Percentiles rank a stretch among this genome's conserved stretches.
Conservation (phyloP, 2,888 invertebrate genomes). For the Dolichopus griseipennis region DNA sequence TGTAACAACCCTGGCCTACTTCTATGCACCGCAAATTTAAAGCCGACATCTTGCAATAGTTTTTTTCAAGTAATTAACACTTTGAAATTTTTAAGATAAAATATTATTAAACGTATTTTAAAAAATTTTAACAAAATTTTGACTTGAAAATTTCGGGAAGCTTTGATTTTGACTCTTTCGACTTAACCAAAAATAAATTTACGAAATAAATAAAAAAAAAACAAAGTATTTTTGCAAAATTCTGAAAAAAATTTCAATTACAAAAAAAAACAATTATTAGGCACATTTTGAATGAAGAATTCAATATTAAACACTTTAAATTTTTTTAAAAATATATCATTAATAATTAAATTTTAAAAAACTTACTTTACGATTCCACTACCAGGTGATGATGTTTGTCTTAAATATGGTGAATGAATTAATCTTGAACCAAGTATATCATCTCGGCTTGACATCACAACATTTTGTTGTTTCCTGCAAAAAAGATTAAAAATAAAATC, state of each 20-base stretch:
- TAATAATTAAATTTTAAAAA: not conserved
- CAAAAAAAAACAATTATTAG: not conserved
- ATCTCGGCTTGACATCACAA: slow-evolving; percentile 17
- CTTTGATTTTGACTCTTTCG: too few species aligned
- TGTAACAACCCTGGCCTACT: too few species aligned
- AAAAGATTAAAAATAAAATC: not conserved
- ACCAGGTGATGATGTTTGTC: slow-evolving; percentile 10
- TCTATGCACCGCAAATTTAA: too few species aligned
- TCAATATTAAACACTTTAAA: not conserved
- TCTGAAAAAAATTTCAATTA: not conserved
- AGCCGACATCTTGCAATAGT: too few species aligned
- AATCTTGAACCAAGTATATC: slow-evolving; percentile 19
- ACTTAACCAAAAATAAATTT: too few species aligned
- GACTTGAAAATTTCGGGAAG: too few species aligned
- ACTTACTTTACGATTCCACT: not conserved
- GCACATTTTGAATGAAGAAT: not conserved
- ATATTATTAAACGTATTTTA: too few species aligned
- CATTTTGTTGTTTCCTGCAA: slow-evolving; percentile 17
- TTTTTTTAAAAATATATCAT: not conserved
- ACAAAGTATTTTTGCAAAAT: too few species aligned
- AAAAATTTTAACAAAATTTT: too few species aligned
- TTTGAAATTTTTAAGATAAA: too few species aligned
- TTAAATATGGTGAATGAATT: slow-evolving; percentile 15
- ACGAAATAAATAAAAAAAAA: too few species aligned
- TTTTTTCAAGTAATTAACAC: too few species aligned